These are phyloP conservation scores for Branchinecta lindahli DNA, from an alignment of 1,140 invertebrate species.

Conservation along the genomic window DNA sequence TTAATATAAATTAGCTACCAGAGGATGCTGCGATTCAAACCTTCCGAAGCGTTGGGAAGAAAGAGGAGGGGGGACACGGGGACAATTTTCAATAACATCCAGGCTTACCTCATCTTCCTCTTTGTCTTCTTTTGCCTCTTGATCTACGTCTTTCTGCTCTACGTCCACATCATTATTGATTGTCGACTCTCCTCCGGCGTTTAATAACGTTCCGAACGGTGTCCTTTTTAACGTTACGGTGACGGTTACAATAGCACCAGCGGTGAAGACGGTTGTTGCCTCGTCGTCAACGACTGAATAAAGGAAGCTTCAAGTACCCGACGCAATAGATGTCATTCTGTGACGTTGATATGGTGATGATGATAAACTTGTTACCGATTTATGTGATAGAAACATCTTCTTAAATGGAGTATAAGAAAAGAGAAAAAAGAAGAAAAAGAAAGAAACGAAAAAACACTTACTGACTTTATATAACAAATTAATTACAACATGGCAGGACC, in stretches of 20 bases:
- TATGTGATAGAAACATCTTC: too few species aligned
- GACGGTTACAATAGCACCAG: conserved; percentile 92
- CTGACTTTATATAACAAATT: too few species aligned
- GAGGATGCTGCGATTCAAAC: too few species aligned
- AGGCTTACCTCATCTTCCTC: conserved; percentile 38
- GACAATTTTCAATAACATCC: conserved; percentile 26
- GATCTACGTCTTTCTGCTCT: conserved; percentile 24
- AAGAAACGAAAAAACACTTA: too few species aligned
- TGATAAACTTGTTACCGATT: too few species aligned
- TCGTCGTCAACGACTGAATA: conserved; percentile 87
- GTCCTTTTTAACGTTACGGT: conserved; percentile 68
- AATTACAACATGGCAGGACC: too few species aligned
- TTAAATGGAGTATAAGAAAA: too few species aligned
- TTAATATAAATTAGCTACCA: too few species aligned
- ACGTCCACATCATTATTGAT: conserved; percentile 30
- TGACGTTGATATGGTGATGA: not conserved
- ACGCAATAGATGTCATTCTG: not conserved
- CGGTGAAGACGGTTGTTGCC: conserved; percentile 84
- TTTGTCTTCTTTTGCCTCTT: conserved; percentile 27
- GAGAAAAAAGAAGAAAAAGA: too few species aligned
- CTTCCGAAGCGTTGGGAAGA: too few species aligned
- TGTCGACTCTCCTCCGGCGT: conserved; percentile 51
- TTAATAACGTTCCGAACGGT: conserved; percentile 63
- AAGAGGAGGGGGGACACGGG: not conserved
- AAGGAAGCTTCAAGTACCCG: conserved; percentile 18